These are phyloP conservation scores for Catotricha subobsoleta DNA, from an alignment of 2,888 invertebrate genomes.

Conservation along the genomic window DNA sequence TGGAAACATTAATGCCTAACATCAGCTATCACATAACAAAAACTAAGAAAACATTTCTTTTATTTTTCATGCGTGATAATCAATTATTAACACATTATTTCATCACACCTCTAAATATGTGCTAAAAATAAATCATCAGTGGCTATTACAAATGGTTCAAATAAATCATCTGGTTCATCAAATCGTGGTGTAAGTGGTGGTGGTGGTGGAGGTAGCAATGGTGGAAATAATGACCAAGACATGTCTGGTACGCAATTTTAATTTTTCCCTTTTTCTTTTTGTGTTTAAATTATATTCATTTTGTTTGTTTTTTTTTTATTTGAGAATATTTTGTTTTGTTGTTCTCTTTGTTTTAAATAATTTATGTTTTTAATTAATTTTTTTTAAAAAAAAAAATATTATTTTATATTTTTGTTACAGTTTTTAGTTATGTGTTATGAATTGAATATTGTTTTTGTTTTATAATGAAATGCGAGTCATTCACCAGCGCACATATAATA, in stretches of 20 bases:
- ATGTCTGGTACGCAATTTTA: slow-evolving; percentile 20
- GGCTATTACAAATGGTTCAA: slow-evolving; percentile 29
- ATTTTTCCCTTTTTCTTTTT: neutral
- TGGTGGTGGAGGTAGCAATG: slow-evolving; percentile 12
- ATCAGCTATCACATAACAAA: too few relatives aligned
- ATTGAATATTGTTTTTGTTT: neutral
- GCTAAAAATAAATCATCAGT: too few relatives aligned
- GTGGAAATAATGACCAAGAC: slow-evolving; percentile 24
- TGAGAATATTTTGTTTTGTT: neutral
- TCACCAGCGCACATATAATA: too few relatives aligned
- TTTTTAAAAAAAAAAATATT: neutral
- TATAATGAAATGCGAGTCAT: too few relatives aligned
- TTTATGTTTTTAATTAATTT: neutral
- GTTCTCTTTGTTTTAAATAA: neutral
- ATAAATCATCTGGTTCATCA: slow-evolving; percentile 29
- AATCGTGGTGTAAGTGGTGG: slow-evolving; percentile 21
- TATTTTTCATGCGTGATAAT: too few relatives aligned
- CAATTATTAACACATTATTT: neutral
- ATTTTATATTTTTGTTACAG: slow-evolving; percentile 2
- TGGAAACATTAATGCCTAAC: too few relatives aligned
- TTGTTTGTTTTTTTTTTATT: neutral
- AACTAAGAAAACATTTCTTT: too few relatives aligned
- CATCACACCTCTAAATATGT: too few relatives aligned
- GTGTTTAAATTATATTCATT: neutral
- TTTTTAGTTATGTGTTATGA: slow-evolving; percentile 6